These are phyloP conservation scores for Falco columbarius DNA, from an alignment of 2,797 vertebrate species.

Conservation along the genomic window DNA sequence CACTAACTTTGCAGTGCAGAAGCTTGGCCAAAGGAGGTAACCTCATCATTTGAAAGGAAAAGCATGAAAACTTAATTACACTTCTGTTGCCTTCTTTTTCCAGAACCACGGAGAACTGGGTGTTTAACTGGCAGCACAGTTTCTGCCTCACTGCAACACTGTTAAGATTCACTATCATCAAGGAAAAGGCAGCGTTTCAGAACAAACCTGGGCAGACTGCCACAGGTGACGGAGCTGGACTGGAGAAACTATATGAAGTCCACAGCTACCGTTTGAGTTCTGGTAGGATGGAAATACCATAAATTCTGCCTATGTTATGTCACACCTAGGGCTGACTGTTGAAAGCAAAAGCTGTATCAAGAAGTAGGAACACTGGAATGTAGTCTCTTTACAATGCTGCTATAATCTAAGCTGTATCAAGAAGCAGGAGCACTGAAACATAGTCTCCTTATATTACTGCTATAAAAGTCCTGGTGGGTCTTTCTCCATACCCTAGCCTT, in stretches of 20 bases:
- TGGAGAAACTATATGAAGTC: neutral
- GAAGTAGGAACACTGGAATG: neutral
- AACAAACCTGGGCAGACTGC: neutral
- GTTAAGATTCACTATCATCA: neutral
- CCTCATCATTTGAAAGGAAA: neutral
- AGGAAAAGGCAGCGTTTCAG: neutral
- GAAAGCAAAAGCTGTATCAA: neutral
- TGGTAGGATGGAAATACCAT: rapidly evolving
- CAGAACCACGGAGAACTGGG: neutral
- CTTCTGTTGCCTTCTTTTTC: neutral
- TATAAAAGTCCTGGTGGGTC: neutral
- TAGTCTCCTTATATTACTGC: neutral
- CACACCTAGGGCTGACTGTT: neutral
- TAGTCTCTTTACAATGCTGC: neutral
- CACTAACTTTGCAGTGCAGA: neutral
- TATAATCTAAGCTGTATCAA: neutral
- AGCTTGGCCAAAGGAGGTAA: neutral
- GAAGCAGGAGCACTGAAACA: neutral
- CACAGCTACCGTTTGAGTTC: neutral
- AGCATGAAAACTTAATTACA: neutral
- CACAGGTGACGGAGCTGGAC: neutral
- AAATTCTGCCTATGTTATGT: neutral
- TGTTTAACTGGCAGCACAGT: neutral
- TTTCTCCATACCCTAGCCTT: neutral
- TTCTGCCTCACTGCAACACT: neutral